phyloP scores from a whole-genome alignment of 2,888 invertebrate genomes.

The Dinocampus coccinellae region DNA sequence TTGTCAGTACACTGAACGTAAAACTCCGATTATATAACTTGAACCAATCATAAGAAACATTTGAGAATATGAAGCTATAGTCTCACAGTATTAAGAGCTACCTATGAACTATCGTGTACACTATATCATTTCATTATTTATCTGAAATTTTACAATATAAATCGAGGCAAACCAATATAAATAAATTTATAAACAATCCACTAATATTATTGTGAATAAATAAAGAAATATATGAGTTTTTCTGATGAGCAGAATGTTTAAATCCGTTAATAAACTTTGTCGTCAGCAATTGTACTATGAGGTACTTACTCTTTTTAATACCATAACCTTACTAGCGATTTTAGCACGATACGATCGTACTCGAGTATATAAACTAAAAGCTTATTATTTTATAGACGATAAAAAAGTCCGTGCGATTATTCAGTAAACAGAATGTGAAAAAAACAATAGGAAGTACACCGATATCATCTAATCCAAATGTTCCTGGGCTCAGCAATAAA shows the following conservation, averaged over 20 bases:
- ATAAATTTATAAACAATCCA: not conserved
- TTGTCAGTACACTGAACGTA: not conserved
- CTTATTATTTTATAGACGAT: not conserved
- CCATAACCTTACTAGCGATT: not conserved
- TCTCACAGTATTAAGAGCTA: not conserved
- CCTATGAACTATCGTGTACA: no score
- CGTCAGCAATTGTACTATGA: not conserved
- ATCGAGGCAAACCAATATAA: no score
- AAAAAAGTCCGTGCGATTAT: slow-evolving; percentile 25
- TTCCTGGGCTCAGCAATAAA: slow-evolving; percentile 76
- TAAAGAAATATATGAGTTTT: not conserved
- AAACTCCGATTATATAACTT: not conserved
- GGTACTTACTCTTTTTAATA: not conserved
- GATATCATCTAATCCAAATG: slow-evolving; percentile 67
- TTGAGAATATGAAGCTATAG: not conserved
- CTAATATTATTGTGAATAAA: not conserved
- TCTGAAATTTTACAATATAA: no score
- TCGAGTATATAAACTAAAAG: not conserved
- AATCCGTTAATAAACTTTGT: not conserved
- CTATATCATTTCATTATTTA: no score
- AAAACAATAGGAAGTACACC: slow-evolving; percentile 38
- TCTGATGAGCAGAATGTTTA: not conserved
- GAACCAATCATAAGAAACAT: not conserved
- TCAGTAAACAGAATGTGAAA: slow-evolving; percentile 24
- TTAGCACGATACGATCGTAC: no score